Evolutionary conservation across 1,140 invertebrate genomes (phyloP), one percentile per base, ranked within the genome.

Genomic region (Neodiprion virginianus): DNA sequence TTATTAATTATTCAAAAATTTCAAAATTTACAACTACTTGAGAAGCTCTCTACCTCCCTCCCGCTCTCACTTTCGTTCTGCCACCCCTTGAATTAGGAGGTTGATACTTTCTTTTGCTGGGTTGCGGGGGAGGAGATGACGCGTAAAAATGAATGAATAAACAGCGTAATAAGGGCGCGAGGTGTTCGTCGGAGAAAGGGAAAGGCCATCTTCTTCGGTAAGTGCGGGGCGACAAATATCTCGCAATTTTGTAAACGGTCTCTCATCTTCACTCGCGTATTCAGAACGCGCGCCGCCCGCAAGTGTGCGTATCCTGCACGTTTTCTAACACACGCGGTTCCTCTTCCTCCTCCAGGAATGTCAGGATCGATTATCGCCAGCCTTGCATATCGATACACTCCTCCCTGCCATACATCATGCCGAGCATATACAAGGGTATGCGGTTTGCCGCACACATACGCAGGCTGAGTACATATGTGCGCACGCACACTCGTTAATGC

Each of bases 331-430:
- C 28, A 40, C 28, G 0, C 28, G 28, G 28, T 40, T 40, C 1
- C 28, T 65, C 12, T 4, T 65, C 28, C 28, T 40, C 28, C 67
- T 69, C 67, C 11, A 21, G 67, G 67, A 69, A 69, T 69, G 67
- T 14, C 17, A 21, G 11, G 40, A 69, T 69, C 40, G 67, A 69
- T 69, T 69, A 23, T 69, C 67, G 40, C 67, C 53, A 69, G 21
- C 40, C 67, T 47, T 23, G 67, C 67, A 69, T 69, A 69, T 69
- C 40, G 67, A 69, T 69, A 69, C 67, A 23, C 17, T 23, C 67
- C 48, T 40, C 3, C 21, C 14, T 9, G 11, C 53, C 53, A 61
- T 61, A 61, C 53, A 61, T 61, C 53, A 61, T 17, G 11, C 53
- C 11, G 8, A 61, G 53, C 53, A 61, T 61, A 61, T 8, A 61